Evolutionary conservation across 1,140 invertebrate species (phyloP).

Genomic region (Cyphomyrmex costatus): DNA sequence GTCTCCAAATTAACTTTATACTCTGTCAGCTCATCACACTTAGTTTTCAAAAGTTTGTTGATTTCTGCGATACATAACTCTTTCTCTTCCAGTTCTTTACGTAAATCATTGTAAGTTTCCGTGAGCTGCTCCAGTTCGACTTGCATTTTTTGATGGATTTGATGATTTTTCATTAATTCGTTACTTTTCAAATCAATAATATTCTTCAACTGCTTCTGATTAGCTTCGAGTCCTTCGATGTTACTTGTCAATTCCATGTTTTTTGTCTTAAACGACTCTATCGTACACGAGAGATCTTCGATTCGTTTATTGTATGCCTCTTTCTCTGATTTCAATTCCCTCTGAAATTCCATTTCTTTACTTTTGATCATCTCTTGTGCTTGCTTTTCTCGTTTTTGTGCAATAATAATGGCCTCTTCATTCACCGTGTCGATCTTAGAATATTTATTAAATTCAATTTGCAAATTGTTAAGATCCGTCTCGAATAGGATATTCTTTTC

Average conservation of each 20-base stretch:
- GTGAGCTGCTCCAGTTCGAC: slow-evolving; percentile 72
- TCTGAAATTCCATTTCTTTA: slow-evolving; percentile 78
- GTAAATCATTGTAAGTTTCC: slow-evolving; percentile 69
- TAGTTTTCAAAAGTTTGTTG: slow-evolving; percentile 77
- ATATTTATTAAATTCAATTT: slow-evolving; percentile 77
- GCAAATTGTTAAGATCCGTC: slow-evolving; percentile 74
- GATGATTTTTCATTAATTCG: slow-evolving; percentile 70
- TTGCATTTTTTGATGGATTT: slow-evolving; percentile 67
- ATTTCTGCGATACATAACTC: slow-evolving; percentile 76
- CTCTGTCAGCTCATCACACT: slow-evolving; percentile 82
- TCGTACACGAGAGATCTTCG: slow-evolving; percentile 63
- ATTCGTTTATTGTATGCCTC: slow-evolving; percentile 72
- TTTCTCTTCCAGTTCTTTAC: slow-evolving; percentile 72
- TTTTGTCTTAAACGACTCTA: slow-evolving; percentile 73
- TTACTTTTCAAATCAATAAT: slow-evolving; percentile 75
- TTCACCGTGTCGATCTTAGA: slow-evolving; percentile 48
- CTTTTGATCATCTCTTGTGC: slow-evolving; percentile 58
- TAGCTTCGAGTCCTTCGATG: slow-evolving; percentile 77
- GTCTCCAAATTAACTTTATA: slow-evolving; percentile 81
- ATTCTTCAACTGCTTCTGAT: slow-evolving; percentile 76
- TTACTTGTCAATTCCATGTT: slow-evolving; percentile 77
- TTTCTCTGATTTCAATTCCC: slow-evolving; percentile 72
- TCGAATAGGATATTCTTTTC: slow-evolving; percentile 77
- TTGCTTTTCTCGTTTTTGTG: slow-evolving; percentile 77
- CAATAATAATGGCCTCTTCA: slow-evolving; percentile 52